phyloP scores from a whole-genome alignment of 2,888 invertebrate species.

The Drosophila hamatofila region DNA sequence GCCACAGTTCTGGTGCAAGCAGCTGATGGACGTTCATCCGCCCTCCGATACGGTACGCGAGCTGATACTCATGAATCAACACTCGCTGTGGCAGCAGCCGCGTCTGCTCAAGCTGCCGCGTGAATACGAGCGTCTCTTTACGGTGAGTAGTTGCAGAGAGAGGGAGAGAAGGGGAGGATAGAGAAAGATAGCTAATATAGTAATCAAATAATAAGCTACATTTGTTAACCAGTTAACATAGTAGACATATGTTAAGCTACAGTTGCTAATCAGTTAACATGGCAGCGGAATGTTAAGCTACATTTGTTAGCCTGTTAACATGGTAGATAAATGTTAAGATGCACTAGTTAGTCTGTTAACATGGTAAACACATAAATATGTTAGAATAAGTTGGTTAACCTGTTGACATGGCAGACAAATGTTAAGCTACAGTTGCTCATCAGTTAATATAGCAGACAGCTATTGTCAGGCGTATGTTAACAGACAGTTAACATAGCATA shows the following conservation, averaged over 20 bases:
- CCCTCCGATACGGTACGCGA: conserved; percentile 86
- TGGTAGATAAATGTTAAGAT: too few relatives aligned
- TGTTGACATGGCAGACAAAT: too few relatives aligned
- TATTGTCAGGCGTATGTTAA: not conserved
- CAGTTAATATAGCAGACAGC: not conserved
- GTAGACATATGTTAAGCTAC: too few relatives aligned
- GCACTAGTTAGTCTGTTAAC: too few relatives aligned
- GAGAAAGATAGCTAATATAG: not conserved
- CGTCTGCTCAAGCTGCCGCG: conserved; percentile 93
- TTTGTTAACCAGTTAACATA: not conserved
- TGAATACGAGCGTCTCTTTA: conserved; percentile 96
- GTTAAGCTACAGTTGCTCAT: too few relatives aligned
- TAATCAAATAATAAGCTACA: too few relatives aligned
- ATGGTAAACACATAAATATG: too few relatives aligned
- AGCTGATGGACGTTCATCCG: conserved; percentile 87
- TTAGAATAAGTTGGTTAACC: too few relatives aligned
- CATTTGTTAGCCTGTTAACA: not conserved
- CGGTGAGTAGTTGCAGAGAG: conserved; percentile 85
- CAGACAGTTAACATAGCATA: not conserved
- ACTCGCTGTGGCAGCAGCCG: conserved; percentile 92
- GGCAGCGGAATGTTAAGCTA: not conserved
- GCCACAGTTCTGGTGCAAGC: conserved; percentile 89
- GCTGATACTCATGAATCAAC: conserved; percentile 89
- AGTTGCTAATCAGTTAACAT: not conserved
- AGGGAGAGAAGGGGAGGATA: not conserved